Conservation (phyloP, 1,140 invertebrate genomes). For the Pygmarrhopalites habei region DNA sequence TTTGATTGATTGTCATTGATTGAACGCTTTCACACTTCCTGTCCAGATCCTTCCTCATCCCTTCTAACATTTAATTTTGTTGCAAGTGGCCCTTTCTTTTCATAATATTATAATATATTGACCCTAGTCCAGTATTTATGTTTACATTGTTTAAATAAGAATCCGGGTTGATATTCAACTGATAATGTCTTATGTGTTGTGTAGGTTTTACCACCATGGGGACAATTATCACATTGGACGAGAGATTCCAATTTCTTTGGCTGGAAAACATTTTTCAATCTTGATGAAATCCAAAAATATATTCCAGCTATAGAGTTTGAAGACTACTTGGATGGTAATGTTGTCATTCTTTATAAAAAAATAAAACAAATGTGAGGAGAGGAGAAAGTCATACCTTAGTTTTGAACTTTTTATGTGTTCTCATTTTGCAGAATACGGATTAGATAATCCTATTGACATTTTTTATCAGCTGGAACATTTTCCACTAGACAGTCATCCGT, state of each 20-base stretch:
- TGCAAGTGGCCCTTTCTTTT: constrained; percentile 42
- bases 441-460: constrained; percentile 55
- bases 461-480: constrained; percentile 79
- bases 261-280: constrained; percentile 83
- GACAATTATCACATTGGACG: constrained; percentile 81
- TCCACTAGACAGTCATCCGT: constrained; percentile 60
- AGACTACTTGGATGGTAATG: constrained; percentile 63
- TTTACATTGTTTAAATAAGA: too few species aligned
- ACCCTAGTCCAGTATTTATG: too few species aligned
- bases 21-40: neutral
- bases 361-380: neutral
- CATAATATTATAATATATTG: too few species aligned
- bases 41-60: too few species aligned
- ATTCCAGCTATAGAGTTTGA: constrained; percentile 81
- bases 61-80: too few species aligned
- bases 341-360: neutral
- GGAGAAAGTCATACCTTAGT: neutral
- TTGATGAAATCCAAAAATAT: constrained; percentile 67
- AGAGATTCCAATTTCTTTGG: constrained; percentile 52
- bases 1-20: constrained; percentile 16
- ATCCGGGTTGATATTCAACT: too few species aligned
- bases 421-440: constrained; percentile 42
- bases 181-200: too few species aligned
- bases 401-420: neutral
- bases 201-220: constrained; percentile 81